These are phyloP conservation scores for Onychostruthus taczanowskii DNA, from an alignment of 2,113 vertebrate species.

Conservation along the genomic window DNA sequence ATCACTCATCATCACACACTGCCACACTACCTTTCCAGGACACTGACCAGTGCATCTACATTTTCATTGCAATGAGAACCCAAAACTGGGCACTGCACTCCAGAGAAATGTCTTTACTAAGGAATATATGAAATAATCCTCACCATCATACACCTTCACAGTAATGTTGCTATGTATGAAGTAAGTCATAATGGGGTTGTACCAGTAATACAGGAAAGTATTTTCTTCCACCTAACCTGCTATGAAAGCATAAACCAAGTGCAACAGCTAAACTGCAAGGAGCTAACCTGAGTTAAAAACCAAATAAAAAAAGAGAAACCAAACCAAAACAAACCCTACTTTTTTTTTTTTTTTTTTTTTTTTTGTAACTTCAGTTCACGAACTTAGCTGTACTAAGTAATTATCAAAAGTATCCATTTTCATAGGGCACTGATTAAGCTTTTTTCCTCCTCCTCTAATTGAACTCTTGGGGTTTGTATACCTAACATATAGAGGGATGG, in stretches of 20 bases:
- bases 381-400: neutral
- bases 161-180: neutral
- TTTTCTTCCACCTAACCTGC: neutral
- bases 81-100: neutral
- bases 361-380: neutral
- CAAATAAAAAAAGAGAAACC: neutral
- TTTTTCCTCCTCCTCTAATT: rapidly evolving
- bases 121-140: neutral
- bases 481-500: neutral
- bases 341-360: neutral
- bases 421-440: neutral
- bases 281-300: neutral
- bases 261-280: neutral
- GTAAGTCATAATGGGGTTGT: neutral
- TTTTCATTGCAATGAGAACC: neutral
- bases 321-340: neutral
- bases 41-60: neutral
- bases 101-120: neutral
- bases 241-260: neutral
- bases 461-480: neutral
- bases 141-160: neutral
- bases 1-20: neutral
- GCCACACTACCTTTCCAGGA: neutral
- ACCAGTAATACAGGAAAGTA: neutral
- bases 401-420: neutral